These are phyloP conservation scores for Diarsia brunnea DNA, from an alignment of 2,888 invertebrate genomes.

Conservation along the genomic window DNA sequence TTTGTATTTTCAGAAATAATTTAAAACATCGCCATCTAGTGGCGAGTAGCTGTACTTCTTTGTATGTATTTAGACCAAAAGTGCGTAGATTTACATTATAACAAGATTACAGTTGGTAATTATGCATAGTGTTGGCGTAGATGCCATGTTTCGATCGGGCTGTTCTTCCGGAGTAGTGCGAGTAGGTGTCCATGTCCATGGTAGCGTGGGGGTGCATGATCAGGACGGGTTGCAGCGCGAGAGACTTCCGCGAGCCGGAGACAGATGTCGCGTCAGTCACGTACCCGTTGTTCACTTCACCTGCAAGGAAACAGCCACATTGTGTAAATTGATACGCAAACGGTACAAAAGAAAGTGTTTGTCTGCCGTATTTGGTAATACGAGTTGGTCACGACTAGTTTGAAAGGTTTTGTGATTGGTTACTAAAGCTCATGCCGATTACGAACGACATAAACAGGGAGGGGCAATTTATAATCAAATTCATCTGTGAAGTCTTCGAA, in stretches of 20 bases:
- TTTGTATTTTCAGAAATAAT: conserved; percentile 59
- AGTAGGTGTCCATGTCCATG: conserved; percentile 93
- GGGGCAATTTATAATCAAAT: not conserved
- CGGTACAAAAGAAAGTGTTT: conserved; percentile 57
- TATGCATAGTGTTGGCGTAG: conserved; percentile 93
- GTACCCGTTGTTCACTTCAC: conserved; percentile 97
- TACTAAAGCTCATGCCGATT: not conserved
- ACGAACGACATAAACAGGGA: not conserved
- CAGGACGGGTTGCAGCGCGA: conserved; percentile 96
- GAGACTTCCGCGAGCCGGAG: conserved; percentile 95
- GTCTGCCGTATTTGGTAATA: conserved; percentile 45
- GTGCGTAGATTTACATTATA: conserved; percentile 25
- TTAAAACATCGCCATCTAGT: conserved; percentile 71
- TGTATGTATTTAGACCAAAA: conserved; percentile 12
- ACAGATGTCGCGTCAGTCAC: conserved; percentile 96
- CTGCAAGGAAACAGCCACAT: conserved; percentile 86
- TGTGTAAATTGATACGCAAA: conserved; percentile 56
- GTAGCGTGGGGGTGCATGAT: conserved; percentile 93
- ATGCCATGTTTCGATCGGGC: conserved; percentile 91
- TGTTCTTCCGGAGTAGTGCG: conserved; percentile 94
- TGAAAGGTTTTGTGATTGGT: conserved; percentile 18
- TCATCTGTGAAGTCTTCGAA: not conserved
- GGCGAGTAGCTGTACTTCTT: conserved; percentile 45
- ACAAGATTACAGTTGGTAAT: conserved; percentile 91
- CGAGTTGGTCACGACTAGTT: conserved; percentile 36